phyloP scores from a whole-genome alignment of 1,140 invertebrate genomes.

The Dreissena polymorpha region DNA sequence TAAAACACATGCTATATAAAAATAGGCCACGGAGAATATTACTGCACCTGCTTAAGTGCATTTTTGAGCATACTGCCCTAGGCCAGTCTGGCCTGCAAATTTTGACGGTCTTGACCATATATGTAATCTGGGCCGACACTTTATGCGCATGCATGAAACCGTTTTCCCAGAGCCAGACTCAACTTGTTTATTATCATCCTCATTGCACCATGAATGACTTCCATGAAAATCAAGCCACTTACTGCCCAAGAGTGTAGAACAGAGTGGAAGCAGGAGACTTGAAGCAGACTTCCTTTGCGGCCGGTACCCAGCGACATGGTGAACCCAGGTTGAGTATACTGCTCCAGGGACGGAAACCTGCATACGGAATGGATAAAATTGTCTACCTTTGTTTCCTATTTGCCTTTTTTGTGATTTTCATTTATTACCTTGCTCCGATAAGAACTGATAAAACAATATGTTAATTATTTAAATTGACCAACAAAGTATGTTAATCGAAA shows the following conservation, averaged over 20 bases:
- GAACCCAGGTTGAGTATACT: conserved; percentile 43
- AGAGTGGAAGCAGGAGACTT: conserved; percentile 91
- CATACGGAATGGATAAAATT: conserved; percentile 34
- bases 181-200: background rate
- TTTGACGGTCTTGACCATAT: too few relatives aligned
- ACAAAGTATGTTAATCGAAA: too few relatives aligned
- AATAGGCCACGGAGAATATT: too few relatives aligned
- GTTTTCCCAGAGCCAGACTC: background rate
- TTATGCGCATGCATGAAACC: background rate
- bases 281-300: conserved; percentile 98
- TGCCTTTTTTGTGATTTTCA: too few relatives aligned
- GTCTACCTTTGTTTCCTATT: background rate
- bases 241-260: conserved; percentile 97
- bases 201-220: background rate
- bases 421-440: too few relatives aligned
- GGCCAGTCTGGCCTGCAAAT: too few relatives aligned
- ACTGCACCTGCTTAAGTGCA: too few relatives aligned
- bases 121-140: background rate
- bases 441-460: too few relatives aligned
- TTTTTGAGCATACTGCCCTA: too few relatives aligned
- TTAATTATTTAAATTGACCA: too few relatives aligned
- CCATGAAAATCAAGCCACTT: conserved; percentile 66
- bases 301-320: conserved; percentile 92
- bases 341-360: conserved; percentile 87
- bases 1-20: too few relatives aligned